A percentile compares a stretch with the other conserved stretches of the same genome.
These are phyloP conservation scores for Orthosia gracilis DNA, from an alignment of 2,888 invertebrate species.

Conservation along the genomic window DNA sequence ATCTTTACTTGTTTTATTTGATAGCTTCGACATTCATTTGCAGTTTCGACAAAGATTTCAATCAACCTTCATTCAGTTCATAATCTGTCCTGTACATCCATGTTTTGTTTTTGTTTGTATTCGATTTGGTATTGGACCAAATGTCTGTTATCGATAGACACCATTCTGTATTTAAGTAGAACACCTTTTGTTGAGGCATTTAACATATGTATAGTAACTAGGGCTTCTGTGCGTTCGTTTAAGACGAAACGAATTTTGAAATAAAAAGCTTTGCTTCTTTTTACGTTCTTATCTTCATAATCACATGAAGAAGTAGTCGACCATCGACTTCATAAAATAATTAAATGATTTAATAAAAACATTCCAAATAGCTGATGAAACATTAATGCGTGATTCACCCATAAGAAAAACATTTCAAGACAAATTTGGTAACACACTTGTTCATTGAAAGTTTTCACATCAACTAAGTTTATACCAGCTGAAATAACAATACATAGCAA, in stretches of 20 bases:
- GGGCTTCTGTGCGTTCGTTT: conserved; percentile 5
- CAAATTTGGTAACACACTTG: neutral
- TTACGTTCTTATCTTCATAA: neutral
- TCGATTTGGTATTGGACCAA: neutral
- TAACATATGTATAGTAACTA: conserved; percentile 5
- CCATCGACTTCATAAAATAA: too few species aligned
- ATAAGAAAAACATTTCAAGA: too few species aligned
- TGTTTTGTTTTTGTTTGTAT: neutral
- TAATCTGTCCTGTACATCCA: neutral
- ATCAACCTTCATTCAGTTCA: conserved; percentile 4
- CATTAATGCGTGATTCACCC: neutral
- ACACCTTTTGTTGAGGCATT: conserved; percentile 14
- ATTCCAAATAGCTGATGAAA: neutral
- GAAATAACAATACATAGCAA: conserved; percentile 19
- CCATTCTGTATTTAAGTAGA: neutral
- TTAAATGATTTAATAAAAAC: too few species aligned
- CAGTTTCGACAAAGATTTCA: conserved; percentile 1
- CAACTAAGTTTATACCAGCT: conserved; percentile 16
- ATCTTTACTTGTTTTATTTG: neutral
- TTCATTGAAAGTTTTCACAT: conserved; percentile 19
- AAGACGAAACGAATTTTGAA: neutral
- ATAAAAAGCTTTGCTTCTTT: neutral
- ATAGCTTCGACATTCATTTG: neutral
- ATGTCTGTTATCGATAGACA: neutral
- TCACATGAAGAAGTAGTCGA: neutral